phyloP scores from a whole-genome alignment of 2,888 invertebrate genomes.

The Stenotaenia linearis region DNA sequence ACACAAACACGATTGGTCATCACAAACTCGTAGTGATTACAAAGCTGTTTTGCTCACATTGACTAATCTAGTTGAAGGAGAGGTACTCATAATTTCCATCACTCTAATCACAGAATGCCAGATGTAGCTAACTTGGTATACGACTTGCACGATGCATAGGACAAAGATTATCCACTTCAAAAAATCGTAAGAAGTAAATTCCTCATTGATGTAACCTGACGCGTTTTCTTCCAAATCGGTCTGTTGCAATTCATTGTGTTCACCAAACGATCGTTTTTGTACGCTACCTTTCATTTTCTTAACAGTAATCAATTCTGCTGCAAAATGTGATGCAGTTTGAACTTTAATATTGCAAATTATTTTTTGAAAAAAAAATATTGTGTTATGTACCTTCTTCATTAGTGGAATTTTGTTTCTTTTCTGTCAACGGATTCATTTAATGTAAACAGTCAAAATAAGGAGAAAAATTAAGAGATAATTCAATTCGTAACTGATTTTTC shows the following conservation, averaged over 20 bases:
- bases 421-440: neutral
- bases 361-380: neutral
- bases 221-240: neutral
- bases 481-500: neutral
- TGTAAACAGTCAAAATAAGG: neutral
- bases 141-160: neutral
- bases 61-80: neutral
- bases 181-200: neutral
- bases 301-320: neutral
- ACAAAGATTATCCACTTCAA: neutral
- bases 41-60: neutral
- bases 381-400: neutral
- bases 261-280: too few relatives aligned
- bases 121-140: neutral
- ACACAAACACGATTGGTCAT: too few relatives aligned
- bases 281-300: neutral
- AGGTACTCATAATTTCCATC: neutral
- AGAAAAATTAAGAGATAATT: neutral
- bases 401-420: neutral
- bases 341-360: too few relatives aligned
- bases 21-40: neutral
- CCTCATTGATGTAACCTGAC: neutral
- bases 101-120: neutral
- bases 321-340: neutral
- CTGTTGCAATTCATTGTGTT: neutral